These are phyloP conservation scores for Mongoloraphidia duomilia DNA, from an alignment of 2,888 invertebrate genomes.

Conservation along the genomic window DNA sequence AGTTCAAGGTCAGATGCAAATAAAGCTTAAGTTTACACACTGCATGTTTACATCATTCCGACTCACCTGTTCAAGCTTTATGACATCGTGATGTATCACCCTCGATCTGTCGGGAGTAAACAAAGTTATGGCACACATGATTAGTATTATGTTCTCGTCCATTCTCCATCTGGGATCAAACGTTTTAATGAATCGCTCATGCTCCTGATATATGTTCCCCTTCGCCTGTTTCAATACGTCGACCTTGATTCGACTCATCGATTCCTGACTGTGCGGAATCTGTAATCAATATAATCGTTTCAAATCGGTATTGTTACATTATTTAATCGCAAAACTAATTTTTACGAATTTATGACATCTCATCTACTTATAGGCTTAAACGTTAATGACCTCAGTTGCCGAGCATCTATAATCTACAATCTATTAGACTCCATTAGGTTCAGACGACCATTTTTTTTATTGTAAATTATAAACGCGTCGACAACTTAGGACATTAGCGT, in stretches of 20 bases:
- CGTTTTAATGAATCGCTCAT: slow-evolving; percentile 69
- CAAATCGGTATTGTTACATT: neutral
- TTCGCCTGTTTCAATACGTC: slow-evolving; percentile 85
- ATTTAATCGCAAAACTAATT: too few relatives aligned
- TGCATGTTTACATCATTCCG: too few relatives aligned
- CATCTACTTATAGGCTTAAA: too few relatives aligned
- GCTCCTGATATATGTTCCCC: slow-evolving; percentile 77
- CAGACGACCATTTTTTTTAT: too few relatives aligned
- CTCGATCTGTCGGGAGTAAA: slow-evolving; percentile 73
- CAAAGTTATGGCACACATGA: slow-evolving; percentile 80
- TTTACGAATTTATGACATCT: too few relatives aligned
- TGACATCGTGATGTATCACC: slow-evolving; percentile 71
- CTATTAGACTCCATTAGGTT: too few relatives aligned
- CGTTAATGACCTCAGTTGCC: too few relatives aligned
- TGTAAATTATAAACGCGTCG: too few relatives aligned
- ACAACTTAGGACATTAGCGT: too few relatives aligned
- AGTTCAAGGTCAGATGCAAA: slow-evolving; percentile 5
- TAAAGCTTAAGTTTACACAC: neutral
- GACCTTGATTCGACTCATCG: slow-evolving; percentile 65
- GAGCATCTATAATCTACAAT: too few relatives aligned
- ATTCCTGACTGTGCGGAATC: slow-evolving; percentile 67
- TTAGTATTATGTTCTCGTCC: slow-evolving; percentile 80
- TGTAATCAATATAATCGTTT: slow-evolving; percentile 22
- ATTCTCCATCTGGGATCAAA: slow-evolving; percentile 74
- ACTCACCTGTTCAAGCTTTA: slow-evolving; percentile 67